These are phyloP conservation scores for Calameuta idolon DNA, from an alignment of 2,888 invertebrate genomes.

Conservation along the genomic window DNA sequence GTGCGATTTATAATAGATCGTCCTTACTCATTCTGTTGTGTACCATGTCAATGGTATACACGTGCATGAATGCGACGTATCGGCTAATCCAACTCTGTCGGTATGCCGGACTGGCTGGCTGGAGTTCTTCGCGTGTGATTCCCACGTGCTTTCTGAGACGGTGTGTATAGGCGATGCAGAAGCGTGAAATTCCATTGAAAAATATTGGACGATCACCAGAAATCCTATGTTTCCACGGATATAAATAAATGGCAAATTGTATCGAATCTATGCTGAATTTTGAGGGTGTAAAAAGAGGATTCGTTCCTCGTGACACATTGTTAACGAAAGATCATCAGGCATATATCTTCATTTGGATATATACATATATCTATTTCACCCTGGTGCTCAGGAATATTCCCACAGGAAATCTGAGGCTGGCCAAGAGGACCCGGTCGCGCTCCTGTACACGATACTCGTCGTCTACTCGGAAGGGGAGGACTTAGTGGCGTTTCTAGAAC, in stretches of 20 bases:
- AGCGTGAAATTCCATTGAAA: neutral
- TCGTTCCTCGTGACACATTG: no score
- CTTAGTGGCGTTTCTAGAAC: neutral
- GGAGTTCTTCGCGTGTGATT: neutral
- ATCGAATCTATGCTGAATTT: neutral
- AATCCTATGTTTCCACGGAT: neutral
- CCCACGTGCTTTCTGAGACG: neutral
- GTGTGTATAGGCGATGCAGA: neutral
- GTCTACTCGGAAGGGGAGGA: neutral
- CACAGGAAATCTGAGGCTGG: neutral
- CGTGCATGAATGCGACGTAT: no score
- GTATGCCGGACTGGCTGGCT: neutral
- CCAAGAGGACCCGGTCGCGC: neutral
- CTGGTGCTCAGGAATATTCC: neutral
- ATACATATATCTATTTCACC: neutral
- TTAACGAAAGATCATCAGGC: neutral
- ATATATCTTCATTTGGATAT: neutral
- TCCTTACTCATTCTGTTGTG: neutral
- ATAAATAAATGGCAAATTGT: neutral
- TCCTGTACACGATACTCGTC: neutral
- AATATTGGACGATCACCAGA: neutral
- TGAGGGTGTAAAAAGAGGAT: neutral
- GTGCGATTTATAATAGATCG: neutral
- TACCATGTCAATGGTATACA: neutral
- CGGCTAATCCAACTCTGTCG: neutral